These are phyloP conservation scores for Mustelus asterias DNA, from an alignment of 2,113 vertebrate species.

Conservation along the genomic window DNA sequence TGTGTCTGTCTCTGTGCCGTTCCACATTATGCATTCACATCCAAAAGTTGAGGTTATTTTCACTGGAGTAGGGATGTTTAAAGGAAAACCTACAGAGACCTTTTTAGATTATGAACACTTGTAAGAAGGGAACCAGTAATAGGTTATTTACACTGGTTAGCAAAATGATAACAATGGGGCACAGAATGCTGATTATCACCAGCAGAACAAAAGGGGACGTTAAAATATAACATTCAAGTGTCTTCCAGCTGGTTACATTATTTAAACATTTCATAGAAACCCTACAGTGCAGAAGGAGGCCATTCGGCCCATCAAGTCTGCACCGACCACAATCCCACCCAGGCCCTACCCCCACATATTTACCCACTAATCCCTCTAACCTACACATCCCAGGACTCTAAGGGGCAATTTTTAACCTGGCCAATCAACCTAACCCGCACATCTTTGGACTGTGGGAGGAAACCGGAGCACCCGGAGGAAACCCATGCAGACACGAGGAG, in stretches of 20 bases:
- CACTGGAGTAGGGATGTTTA: background rate
- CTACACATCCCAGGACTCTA: too few relatives aligned
- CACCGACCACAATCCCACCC: too few relatives aligned
- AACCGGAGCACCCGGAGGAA: too few relatives aligned
- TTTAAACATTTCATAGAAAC: background rate
- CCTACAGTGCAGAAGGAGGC: too few relatives aligned
- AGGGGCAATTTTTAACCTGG: too few relatives aligned
- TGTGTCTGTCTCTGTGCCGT: background rate
- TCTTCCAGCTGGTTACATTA: background rate
- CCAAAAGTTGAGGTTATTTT: background rate
- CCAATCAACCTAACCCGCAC: too few relatives aligned
- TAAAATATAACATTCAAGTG: background rate
- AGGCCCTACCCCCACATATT: too few relatives aligned
- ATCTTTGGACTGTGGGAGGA: too few relatives aligned
- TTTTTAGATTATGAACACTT: background rate
- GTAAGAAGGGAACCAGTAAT: background rate
- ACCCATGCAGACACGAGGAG: too few relatives aligned
- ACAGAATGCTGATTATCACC: background rate
- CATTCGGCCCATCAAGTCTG: too few relatives aligned
- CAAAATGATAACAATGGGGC: background rate
- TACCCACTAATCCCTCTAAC: too few relatives aligned
- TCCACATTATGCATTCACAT: background rate
- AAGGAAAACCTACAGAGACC: background rate
- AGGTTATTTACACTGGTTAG: background rate
- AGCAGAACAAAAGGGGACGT: background rate